Evolutionary conservation across 1,140 invertebrate genomes (phyloP), one percentile per base, ranked within the genome.

Genomic region (Delia radicum): DNA sequence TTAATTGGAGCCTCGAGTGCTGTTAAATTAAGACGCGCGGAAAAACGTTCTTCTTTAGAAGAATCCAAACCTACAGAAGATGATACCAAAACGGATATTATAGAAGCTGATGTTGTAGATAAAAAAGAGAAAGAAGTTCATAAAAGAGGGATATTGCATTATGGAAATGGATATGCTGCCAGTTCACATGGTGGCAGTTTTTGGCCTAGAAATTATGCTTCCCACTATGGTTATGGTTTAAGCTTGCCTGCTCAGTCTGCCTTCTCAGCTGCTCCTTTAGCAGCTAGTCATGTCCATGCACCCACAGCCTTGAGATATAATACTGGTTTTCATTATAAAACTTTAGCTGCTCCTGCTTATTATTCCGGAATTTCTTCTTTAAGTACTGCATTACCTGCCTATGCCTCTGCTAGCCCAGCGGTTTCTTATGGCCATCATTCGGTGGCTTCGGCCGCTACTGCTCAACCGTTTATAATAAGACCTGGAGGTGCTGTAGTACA

Each of bases 171-270:
- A 7, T 63, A 55, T 18, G 63, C 42, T 8, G 46, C 73, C 1
- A 26, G 29, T 29, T 31, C 75, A 12, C 7, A n/a, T n/a, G n/a
- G n/a, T n/a, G 37, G 6, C 10, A 8, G 48, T 5, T 31, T 55
- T 12, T 85, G 81, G 83, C 83, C 83, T 2, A 79, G 78, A 2
- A 75, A 80, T 10, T 85, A 85, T 75, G 83, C 83, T 6, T 33
- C 83, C 13, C 83, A 85, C 48, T 85, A 84, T 42, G 83, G 83
- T 13, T 85, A 85, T 15, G 82, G 79, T 18, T 37, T 85, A 73
- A 78, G 82, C 75, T 28, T 84, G 78, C 83, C 83, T 8, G 73
- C 80, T n/a, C 76, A 76, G 7, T 84, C 48, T 21, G 48, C 5
- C 5, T 55, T 67, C 13, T 48, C 75, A 7, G 24, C 10, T 21